Evolutionary conservation across 1,140 invertebrate genomes (phyloP), one percentile per base, ranked within the genome.

Genomic region (Drosophila lini): DNA sequence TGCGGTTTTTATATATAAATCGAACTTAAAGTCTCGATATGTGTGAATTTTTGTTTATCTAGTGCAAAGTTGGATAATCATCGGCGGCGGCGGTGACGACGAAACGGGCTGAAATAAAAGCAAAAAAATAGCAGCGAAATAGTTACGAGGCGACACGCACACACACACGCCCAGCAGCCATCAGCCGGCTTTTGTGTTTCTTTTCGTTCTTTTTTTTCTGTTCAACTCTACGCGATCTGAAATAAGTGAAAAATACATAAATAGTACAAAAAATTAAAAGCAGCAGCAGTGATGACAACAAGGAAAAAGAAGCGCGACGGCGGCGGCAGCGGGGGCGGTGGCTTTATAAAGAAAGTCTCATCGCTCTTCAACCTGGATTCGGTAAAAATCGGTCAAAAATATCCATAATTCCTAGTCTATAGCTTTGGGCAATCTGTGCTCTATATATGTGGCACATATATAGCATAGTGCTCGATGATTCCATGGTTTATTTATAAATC

Each of bases 331-430:
- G 75, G 89, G 64, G 58, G 80, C 56, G 67, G 80, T 42, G 67
- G 95, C 92, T 96, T 97, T 92, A 95, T 97, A 90, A 96, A 96
- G 93, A 97, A 97, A 94, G 96, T 97, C 71, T 97, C 96, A 78
- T 97, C 96, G 70, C 93, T 97, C 83, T 97, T 97, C 93, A 97
- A 96, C 94, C 94, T 97, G 93, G 96, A 97, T 91, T 95, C 95
- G 95, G 96, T 96, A 94, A 96, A 77, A 63, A 75, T 73, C 45
- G 41, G 44, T 60, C 31, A 22, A 15, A 34, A 38, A 41, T 40
- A 22, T 44, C 38, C 40, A 38, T 58, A 61, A 45, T 36, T n/a
- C 36, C 10, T 19, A 50, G 41, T 36, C 19, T 68, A 58, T 57
- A 65, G 16, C 52, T 74, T 85, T 62, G 25, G 25, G 34, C 34